Evolutionary conservation across 2,888 invertebrate species (phyloP).

Genomic region (Drosophila peninsularis): DNA sequence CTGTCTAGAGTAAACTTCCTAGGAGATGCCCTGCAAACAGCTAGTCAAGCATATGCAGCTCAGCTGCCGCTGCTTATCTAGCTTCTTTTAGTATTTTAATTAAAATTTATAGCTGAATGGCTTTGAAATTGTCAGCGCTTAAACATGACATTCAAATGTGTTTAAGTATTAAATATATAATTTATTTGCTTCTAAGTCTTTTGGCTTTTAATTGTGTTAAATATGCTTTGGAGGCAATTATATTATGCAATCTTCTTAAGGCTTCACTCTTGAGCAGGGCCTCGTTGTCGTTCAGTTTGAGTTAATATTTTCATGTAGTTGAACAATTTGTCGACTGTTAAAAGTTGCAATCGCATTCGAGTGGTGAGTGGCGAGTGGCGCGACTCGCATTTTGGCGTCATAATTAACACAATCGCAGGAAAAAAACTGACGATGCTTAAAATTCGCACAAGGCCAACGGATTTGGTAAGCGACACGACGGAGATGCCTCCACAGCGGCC

Average conservation of each 20-base stretch:
- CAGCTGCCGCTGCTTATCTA: neutral
- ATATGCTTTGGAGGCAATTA: neutral
- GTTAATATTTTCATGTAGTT: conserved; percentile 31
- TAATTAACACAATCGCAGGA: conserved; percentile 55
- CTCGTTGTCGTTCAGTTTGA: neutral
- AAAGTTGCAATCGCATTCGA: conserved; percentile 19
- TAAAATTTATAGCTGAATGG: conserved; percentile 1
- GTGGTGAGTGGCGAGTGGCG: conserved; percentile 5
- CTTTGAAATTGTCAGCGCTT: neutral
- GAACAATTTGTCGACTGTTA: conserved; percentile 16
- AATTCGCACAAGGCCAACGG: conserved; percentile 58
- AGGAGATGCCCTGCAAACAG: neutral
- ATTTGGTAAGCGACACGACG: conserved; percentile 38
- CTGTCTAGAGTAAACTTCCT: neutral
- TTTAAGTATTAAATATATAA: neutral
- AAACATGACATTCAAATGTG: too few relatives aligned
- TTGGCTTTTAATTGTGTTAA: neutral
- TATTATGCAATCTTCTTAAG: conserved; percentile 6
- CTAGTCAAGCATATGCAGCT: neutral
- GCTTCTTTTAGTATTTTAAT: too few relatives aligned
- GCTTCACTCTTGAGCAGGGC: neutral
- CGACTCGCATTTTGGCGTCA: conserved; percentile 14
- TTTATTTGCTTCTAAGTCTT: neutral
- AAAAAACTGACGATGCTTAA: conserved; percentile 23
- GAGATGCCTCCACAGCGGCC: conserved; percentile 17